A percentile compares a stretch with the other conserved stretches of the same genome.
Evolutionary conservation across 2,797 vertebrate genomes (phyloP).

Genomic region (Enteromius mattozi): DNA sequence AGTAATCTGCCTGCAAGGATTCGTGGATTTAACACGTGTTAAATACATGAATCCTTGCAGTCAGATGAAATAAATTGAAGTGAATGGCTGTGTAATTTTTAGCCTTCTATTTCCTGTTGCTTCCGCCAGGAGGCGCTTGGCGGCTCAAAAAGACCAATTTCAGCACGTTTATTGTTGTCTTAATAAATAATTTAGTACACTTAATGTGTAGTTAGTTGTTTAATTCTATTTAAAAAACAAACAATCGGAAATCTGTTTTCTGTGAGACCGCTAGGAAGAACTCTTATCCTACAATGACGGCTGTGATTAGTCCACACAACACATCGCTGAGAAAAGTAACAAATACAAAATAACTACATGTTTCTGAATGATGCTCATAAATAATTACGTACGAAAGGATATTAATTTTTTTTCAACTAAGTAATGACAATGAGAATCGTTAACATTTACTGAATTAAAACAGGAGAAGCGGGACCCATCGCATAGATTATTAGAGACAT

Average conservation of each 20-base stretch:
- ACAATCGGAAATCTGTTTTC: neutral
- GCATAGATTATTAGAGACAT: neutral
- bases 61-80: neutral
- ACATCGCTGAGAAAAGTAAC: conserved; percentile 33
- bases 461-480: neutral
- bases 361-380: neutral
- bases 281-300: neutral
- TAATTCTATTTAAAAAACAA: no score
- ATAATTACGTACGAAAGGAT: neutral
- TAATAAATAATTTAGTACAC: neutral
- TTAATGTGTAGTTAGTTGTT: neutral
- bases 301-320: neutral
- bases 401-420: neutral
- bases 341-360: neutral
- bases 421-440: neutral
- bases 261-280: no score
- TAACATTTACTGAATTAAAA: neutral
- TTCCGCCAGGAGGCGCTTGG: neutral
- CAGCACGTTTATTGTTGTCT: neutral
- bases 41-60: neutral
- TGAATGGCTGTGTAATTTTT: neutral
- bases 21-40: neutral
- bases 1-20: neutral
- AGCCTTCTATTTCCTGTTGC: neutral
- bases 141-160: neutral